Evolutionary conservation across 2,797 vertebrate genomes (phyloP), one percentile per base, ranked within the genome.

Genomic region (Alca torda): DNA sequence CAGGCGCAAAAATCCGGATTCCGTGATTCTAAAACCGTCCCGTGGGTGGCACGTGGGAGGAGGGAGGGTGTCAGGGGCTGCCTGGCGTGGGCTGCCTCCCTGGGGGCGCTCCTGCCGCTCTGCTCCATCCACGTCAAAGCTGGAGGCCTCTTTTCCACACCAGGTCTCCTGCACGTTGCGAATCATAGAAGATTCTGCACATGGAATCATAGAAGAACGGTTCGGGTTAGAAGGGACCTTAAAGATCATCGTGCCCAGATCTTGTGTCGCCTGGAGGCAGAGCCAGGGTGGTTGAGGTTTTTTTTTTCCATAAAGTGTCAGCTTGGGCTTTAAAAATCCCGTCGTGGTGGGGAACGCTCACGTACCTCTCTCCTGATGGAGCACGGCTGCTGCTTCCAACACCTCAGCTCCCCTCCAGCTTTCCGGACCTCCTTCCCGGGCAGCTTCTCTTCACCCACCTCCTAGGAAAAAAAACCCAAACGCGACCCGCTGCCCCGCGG

Each of bases 161-260:
- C 33, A 11, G 15, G 1, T 57, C 54, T 57, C 31, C 46, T 15
- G 50, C 1, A 0, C 21, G 2, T 9, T 20, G 50, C 2, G 1
- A n/a, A n/a, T n/a, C n/a, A n/a, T n/a, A n/a, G n/a, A n/a, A n/a
- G n/a, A n/a, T n/a, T n/a, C n/a, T n/a, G 59, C 20, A 45, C 28
- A 15, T 7, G 1, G 2, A n/a, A 16, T 37, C 56, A 12, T 2
- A 0, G 46, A 46, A 46, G 46, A 46, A 46, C 4, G 46, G 46
- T 46, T 46, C 11, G 20, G 20, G 46, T 21, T 46, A 46, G 20
- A 21, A 11, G 46, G 46, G 20, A 46, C 46, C 46, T 21, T 46
- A 46, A 46, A 21, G 46, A 46, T 21, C 46, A 21, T 46, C 46
- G 6, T 11, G 46, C 23, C 68, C 69, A 50, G 37, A 14, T 20